These are phyloP conservation scores for Philereme vetulata DNA, from an alignment of 2,888 invertebrate genomes.

Conservation along the genomic window DNA sequence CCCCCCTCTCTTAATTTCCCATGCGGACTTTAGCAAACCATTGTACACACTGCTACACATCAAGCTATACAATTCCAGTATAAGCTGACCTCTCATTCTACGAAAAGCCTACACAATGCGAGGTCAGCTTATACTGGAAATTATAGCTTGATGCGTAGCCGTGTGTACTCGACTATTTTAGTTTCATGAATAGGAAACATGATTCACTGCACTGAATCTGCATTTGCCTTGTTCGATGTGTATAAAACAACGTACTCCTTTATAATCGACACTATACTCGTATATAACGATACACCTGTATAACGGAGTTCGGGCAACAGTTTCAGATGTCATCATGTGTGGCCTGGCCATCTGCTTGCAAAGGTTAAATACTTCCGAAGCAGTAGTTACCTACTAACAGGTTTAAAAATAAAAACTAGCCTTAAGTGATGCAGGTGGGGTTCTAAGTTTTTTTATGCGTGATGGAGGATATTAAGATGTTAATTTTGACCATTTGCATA, in stretches of 20 bases:
- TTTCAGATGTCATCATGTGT: conserved; percentile 28
- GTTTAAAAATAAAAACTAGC: not conserved
- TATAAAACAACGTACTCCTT: conserved; percentile 5
- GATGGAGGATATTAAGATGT: too few relatives aligned
- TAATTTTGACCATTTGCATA: too few relatives aligned
- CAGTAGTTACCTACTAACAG: conserved; percentile 1
- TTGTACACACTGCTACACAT: too few relatives aligned
- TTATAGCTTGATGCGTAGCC: too few relatives aligned
- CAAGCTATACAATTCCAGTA: too few relatives aligned
- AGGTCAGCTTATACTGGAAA: too few relatives aligned
- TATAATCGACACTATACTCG: conserved; percentile 3
- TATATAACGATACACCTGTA: conserved; percentile 24
- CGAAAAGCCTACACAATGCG: too few relatives aligned
- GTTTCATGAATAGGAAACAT: conserved; percentile 18
- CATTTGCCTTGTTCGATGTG: conserved; percentile 15
- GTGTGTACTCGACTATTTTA: conserved; percentile 19
- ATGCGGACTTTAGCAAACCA: conserved; percentile 6
- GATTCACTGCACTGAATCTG: conserved; percentile 19
- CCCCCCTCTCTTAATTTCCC: too few relatives aligned
- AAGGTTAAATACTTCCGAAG: conserved; percentile 21
- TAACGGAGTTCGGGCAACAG: conserved; percentile 8
- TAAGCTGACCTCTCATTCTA: too few relatives aligned
- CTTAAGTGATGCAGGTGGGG: too few relatives aligned
- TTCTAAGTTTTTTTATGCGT: too few relatives aligned
- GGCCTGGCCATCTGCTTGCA: conserved; percentile 24